Percentiles rank a stretch among this genome's conserved stretches.
phyloP scores from a whole-genome alignment of 2,797 vertebrate genomes.

The Natrix natrix region DNA sequence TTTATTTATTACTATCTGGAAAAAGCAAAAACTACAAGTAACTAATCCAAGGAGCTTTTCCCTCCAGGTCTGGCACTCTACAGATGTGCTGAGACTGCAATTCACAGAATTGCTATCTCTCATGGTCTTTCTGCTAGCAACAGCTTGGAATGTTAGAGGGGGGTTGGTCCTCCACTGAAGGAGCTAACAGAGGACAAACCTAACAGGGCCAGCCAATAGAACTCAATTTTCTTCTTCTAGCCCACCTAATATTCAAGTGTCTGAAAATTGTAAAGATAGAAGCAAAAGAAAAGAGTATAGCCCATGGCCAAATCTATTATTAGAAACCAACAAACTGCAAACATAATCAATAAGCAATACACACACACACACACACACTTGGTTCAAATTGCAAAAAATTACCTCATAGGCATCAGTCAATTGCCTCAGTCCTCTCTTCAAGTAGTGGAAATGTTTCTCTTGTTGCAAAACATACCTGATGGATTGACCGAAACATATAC shows the following conservation, averaged over 20 bases:
- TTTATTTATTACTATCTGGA: background rate
- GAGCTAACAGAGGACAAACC: background rate
- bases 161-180: background rate
- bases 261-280: background rate
- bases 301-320: background rate
- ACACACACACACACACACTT: background rate
- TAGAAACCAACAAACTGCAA: background rate
- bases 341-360: background rate
- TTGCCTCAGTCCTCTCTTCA: conserved; percentile 93
- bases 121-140: background rate
- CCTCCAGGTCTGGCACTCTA: background rate
- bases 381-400: conserved; percentile 22
- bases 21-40: background rate
- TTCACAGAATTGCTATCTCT: background rate
- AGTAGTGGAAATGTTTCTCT: conserved; percentile 92
- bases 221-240: background rate
- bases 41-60: background rate
- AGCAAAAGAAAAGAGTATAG: background rate
- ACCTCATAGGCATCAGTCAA: conserved; percentile 95
- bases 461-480: conserved; percentile 84
- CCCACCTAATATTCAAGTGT: background rate
- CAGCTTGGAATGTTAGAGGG: background rate
- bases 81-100: background rate
- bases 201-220: background rate
- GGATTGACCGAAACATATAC: conserved; percentile 63